Evolutionary conservation across 1,140 invertebrate species (phyloP).

Genomic region (Mesaphorura yosii): DNA sequence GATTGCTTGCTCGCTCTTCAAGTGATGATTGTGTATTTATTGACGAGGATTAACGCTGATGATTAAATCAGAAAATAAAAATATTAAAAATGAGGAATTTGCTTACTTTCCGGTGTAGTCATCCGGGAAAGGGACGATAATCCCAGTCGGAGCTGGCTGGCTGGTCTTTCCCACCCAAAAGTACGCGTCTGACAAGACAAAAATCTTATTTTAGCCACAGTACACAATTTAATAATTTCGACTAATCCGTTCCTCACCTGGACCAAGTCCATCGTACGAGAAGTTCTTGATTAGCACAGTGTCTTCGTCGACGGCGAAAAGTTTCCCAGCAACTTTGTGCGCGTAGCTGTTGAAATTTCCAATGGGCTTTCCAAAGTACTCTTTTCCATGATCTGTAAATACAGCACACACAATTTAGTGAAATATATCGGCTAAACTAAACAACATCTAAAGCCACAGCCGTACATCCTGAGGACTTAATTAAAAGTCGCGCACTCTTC

Average conservation of each 20-base stretch:
- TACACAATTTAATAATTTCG: background rate
- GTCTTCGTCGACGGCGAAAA: conserved; percentile 74
- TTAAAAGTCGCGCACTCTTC: no score
- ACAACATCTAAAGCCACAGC: no score
- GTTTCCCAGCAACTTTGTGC: conserved; percentile 54
- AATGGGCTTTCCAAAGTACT: conserved; percentile 59
- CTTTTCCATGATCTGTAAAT: conserved; percentile 3
- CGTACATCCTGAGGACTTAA: no score
- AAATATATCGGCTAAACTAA: background rate
- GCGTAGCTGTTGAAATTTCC: conserved; percentile 53
- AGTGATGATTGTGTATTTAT: no score
- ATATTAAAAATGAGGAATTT: no score
- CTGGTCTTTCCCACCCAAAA: conserved; percentile 75
- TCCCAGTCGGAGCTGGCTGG: conserved; percentile 62
- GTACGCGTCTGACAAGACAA: conserved; percentile 51
- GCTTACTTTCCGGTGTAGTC: conserved; percentile 56
- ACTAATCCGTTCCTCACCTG: no score
- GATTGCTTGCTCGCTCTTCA: no score
- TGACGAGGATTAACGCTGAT: no score
- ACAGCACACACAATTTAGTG: background rate
- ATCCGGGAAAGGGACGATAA: conserved; percentile 71
- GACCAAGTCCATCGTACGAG: conserved; percentile 70
- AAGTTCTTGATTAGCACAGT: conserved; percentile 77
- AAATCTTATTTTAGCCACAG: background rate
- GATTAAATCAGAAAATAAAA: no score